Base-by-base conservation (phyloP, 1,140 invertebrate species). In the Cepaea nemoralis region DNA sequence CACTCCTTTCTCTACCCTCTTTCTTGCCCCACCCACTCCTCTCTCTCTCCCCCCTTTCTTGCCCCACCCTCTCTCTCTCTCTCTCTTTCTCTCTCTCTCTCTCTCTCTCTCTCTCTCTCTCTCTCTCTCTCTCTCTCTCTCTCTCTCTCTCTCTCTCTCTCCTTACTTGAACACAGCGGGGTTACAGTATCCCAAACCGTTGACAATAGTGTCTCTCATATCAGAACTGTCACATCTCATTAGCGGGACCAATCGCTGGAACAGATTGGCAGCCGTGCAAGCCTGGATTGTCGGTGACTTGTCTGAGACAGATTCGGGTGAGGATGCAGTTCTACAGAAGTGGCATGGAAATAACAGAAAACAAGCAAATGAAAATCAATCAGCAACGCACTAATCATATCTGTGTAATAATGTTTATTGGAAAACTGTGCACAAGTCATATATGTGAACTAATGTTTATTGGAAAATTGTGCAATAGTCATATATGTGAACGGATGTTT, bases 161-260 rank as follows among this genome's bases (percentile, higher is more conserved):
- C 66, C 94, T 94, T 93, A 99, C 97, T 97, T 97, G 73, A 98
- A 93, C 77, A 97, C 97, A 86, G 95, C 95, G 39, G 96, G 94
- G 91, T 99, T 99, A 84, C 97, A 96, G 91, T 96, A 96, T 80
- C 97, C 97, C 81, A 99, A 93, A 0, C 97, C 97, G 84, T 96
- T 94, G 22, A 99, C 96, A 67, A 96, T 96, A 14, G 96, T 95
- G 92, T 99, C 97, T 76, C 97, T 92, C 75, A 99, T 96, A 91
- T 99, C 98, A 1, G 94, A 93, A 40, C 95, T 94, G 90, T 99
- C 98, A 92, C 96, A 99, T 83, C 96, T 93, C 45, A 93, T 82
- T 71, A 98, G 92, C 6, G 97, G 97, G 73, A 98, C 95, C 12
- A 98, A 94, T 77, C 98, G 92, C 91, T 98, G 98, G 89, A 99